Evolutionary conservation across 2,888 invertebrate genomes (phyloP).

Genomic region (Anagyrus pseudococci): DNA sequence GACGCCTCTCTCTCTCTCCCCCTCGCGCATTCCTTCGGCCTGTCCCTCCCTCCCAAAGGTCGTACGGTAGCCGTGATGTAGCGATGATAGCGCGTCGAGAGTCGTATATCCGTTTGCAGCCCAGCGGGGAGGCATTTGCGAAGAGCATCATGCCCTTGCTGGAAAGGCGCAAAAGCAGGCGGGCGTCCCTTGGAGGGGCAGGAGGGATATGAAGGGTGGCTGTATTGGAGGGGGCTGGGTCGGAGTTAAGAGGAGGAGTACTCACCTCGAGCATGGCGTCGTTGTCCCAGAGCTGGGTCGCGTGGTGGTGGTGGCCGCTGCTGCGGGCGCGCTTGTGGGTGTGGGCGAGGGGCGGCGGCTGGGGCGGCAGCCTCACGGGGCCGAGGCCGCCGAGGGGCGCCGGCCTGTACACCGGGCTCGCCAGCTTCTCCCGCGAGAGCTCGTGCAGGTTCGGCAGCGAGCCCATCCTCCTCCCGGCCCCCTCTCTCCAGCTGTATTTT

Average conservation of each 20-base stretch:
- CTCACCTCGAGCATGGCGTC: conserved; percentile 58
- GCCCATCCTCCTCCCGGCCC: too few species aligned
- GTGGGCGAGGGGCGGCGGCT: conserved; percentile 52
- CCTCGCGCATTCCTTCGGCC: too few species aligned
- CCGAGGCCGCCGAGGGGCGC: conserved; percentile 52
- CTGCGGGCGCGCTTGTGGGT: conserved; percentile 56
- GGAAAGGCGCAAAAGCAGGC: too few species aligned
- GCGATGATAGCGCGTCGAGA: too few species aligned
- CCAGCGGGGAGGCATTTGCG: too few species aligned
- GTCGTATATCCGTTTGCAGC: too few species aligned
- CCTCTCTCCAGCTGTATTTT: conserved; percentile 2
- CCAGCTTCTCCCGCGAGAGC: conserved; percentile 62
- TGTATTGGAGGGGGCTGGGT: background rate
- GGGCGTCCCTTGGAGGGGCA: too few species aligned
- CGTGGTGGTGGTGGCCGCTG: conserved; percentile 56
- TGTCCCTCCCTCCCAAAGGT: too few species aligned
- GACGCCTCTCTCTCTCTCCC: too few species aligned
- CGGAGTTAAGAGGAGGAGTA: background rate
- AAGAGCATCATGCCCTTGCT: too few species aligned
- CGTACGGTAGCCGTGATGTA: too few species aligned
- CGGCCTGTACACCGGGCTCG: conserved; percentile 52
- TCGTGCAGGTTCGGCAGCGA: conserved; percentile 73
- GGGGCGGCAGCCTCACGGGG: conserved; percentile 53
- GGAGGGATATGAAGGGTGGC: too few species aligned
- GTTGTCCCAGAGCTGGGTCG: conserved; percentile 52